phyloP scores from a whole-genome alignment of 2,888 invertebrate genomes.

The Agriopis marginaria region DNA sequence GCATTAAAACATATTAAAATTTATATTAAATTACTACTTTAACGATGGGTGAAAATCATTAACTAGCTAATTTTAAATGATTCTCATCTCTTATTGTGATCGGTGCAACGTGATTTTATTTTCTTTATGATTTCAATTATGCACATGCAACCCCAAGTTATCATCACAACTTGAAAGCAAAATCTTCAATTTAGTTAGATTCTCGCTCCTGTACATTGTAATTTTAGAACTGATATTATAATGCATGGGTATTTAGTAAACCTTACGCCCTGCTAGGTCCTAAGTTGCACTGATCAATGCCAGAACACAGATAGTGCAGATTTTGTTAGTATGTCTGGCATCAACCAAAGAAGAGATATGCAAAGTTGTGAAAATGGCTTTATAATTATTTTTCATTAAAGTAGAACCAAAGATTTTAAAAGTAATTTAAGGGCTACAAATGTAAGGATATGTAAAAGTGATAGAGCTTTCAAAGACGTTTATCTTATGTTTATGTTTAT shows the following conservation, averaged over 20 bases:
- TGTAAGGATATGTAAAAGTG: not conserved
- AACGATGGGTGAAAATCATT: not conserved
- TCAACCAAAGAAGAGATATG: constrained; percentile 5
- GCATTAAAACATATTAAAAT: too few species aligned
- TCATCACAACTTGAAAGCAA: not conserved
- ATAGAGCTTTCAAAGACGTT: not conserved
- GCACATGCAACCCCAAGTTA: not conserved
- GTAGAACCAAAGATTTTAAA: not conserved
- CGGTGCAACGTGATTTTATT: not conserved
- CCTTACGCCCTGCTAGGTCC: not conserved
- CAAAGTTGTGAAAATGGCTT: not conserved
- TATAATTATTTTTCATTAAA: not conserved
- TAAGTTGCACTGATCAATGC: not conserved
- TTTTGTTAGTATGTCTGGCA: not conserved
- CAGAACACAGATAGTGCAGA: constrained; percentile 5
- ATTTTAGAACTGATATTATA: not conserved
- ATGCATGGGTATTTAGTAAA: not conserved
- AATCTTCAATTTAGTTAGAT: not conserved
- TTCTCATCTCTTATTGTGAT: not conserved
- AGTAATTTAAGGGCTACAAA: too few species aligned
- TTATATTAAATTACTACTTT: too few species aligned
- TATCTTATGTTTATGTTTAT: too few species aligned
- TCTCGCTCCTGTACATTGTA: not conserved
- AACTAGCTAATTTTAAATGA: not conserved
- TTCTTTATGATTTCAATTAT: not conserved